Percentiles rank a stretch among this genome's conserved stretches.
phyloP scores from a whole-genome alignment of 1,140 invertebrate genomes.

The Cheumatopsyche charites region DNA sequence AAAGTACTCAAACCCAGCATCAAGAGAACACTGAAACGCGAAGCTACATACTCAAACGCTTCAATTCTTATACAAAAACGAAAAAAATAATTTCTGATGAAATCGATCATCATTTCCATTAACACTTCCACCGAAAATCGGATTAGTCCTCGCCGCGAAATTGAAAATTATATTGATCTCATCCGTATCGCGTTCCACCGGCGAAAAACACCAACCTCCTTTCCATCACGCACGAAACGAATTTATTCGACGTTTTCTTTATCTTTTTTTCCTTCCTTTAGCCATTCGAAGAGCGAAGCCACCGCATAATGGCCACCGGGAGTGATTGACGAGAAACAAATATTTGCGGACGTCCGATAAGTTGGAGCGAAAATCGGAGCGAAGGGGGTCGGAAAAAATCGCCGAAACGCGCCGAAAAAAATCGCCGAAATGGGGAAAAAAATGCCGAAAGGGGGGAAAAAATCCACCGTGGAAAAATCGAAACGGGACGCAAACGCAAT shows the following conservation, averaged over 20 bases:
- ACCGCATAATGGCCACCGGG: background rate
- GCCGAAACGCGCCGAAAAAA: background rate
- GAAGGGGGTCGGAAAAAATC: background rate
- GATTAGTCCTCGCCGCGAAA: background rate
- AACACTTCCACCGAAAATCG: too few relatives aligned
- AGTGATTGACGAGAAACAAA: constrained; percentile 27
- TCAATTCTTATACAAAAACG: too few relatives aligned
- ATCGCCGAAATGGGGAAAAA: too few relatives aligned
- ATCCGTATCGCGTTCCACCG: background rate
- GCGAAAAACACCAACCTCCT: background rate
- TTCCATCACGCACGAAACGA: constrained; percentile 17
- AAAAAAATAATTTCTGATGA: too few relatives aligned
- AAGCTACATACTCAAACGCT: too few relatives aligned
- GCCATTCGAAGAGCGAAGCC: background rate
- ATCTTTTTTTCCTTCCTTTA: too few relatives aligned
- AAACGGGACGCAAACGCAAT: background rate
- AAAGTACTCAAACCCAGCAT: too few relatives aligned
- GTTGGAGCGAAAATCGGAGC: background rate
- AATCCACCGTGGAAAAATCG: background rate
- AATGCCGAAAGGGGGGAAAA: too few relatives aligned
- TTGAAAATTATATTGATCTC: constrained; percentile 6
- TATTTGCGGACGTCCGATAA: constrained; percentile 23
- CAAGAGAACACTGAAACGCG: too few relatives aligned
- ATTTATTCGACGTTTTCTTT: background rate
- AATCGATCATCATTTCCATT: too few relatives aligned